Percentiles rank a stretch among this genome's conserved stretches.
phyloP scores from a whole-genome alignment of 2,888 invertebrate species.

The Macrosoma leucophasiata region DNA sequence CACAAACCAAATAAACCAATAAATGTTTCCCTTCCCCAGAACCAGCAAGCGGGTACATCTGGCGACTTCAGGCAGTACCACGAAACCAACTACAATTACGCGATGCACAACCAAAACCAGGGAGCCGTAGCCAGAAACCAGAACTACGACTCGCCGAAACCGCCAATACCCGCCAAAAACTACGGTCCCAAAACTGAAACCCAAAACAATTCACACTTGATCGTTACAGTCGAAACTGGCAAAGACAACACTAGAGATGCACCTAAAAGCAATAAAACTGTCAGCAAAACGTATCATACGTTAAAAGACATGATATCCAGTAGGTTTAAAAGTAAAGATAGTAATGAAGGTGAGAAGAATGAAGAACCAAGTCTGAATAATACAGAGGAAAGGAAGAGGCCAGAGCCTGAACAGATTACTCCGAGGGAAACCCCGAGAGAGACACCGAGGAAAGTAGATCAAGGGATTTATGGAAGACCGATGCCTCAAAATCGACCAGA shows the following conservation, averaged over 20 bases:
- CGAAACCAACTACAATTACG: constrained; percentile 70
- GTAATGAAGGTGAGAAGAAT: constrained; percentile 69
- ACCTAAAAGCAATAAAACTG: constrained; percentile 78
- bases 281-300: constrained; percentile 87
- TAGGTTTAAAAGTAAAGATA: constrained; percentile 81
- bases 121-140: constrained; percentile 56
- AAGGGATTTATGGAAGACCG: constrained; percentile 78
- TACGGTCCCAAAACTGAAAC: constrained; percentile 51
- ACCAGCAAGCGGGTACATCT: constrained; percentile 69
- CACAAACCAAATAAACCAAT: too few relatives aligned
- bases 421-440: constrained; percentile 64
- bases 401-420: constrained; percentile 59
- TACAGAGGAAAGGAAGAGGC: constrained; percentile 74
- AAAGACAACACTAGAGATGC: constrained; percentile 75
- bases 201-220: constrained; percentile 66
- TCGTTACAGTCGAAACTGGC: constrained; percentile 76
- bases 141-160: constrained; percentile 62
- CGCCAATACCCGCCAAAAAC: constrained; percentile 68
- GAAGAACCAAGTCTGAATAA: constrained; percentile 77
- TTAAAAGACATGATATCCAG: constrained; percentile 89
- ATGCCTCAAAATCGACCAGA: constrained; percentile 67
- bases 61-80: constrained; percentile 71
- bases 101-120: constrained; percentile 59
- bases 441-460: constrained; percentile 69
- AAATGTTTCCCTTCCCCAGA: constrained; percentile 45